Evolutionary conservation across 2,113 vertebrate genomes (phyloP), one percentile per base, ranked within the genome.

Genomic region (Rhipidura dahli): DNA sequence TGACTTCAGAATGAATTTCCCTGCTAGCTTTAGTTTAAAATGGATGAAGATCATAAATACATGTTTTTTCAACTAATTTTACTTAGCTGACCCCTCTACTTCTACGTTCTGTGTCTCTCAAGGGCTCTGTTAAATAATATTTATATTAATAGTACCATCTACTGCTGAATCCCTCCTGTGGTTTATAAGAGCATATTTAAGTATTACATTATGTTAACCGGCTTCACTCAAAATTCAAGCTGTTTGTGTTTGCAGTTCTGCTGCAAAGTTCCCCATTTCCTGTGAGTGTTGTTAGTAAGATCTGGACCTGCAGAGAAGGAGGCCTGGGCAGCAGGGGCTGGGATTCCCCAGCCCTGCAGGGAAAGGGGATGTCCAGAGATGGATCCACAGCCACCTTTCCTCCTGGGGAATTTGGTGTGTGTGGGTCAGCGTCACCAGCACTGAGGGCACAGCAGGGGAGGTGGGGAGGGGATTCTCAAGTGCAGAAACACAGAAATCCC

Each of bases 171-270:
- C 83, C 60, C 94, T 93, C 89, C 86, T 92, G 94, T 95, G 95
- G 93, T 87, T 94, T 95, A n/a, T 89, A 92, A 96, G 83, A 96
- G 94, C 91, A 37, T 90, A 64, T 97, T 94, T 96, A 96, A 94
- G 86, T 81, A 87, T 90, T 92, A 63, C 68, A 70, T 94, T 95
- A 90, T 73, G 75, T 85, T 96, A 95, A 90, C 83, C 77, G 87
- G 86, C 76, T 81, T 88, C 51, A 15, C 45, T 90, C 12, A 8
- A 35, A 63, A 90, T 88, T 86, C 44, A 47, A 63, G 54, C 83
- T 93, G 86, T 83, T 93, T 83, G 47, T 89, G 9, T 92, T 86
- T 87, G 45, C 16, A 66, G 1, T 66, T 89, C n/a, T 90, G 22
- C 65, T 89, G 64, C 50, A 21, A 11, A 50, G 31, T 44, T 82